phyloP scores from a whole-genome alignment of 53 echinoderm and acorn worm species.

The Echinarachnius parma region DNA sequence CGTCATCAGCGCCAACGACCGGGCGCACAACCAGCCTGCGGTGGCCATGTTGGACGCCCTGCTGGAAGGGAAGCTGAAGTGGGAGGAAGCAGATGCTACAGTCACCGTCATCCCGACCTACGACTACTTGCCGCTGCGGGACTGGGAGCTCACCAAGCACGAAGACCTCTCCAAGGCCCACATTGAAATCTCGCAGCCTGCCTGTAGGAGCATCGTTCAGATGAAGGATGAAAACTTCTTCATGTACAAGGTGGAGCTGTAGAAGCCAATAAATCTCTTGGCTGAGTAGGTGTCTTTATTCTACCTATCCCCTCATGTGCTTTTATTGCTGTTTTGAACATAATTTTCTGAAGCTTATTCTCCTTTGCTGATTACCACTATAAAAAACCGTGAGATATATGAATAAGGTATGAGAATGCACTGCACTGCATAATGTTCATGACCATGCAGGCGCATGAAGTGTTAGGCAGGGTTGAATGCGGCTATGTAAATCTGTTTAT shows the following conservation, averaged over 20 bases:
- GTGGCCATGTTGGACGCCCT: constrained; percentile 74
- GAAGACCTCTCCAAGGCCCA: constrained; percentile 76
- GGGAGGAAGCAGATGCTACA: constrained; percentile 79
- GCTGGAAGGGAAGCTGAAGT: constrained; percentile 83
- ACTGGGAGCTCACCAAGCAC: constrained; percentile 83
- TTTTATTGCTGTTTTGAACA: too few species aligned
- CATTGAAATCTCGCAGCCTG: constrained; percentile 86
- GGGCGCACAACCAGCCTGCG: constrained; percentile 73
- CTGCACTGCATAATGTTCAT: too few species aligned
- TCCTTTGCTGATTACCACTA: too few species aligned
- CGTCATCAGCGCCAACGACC: constrained; percentile 89
- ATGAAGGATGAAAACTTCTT: constrained; percentile 99
- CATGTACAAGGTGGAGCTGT: constrained; percentile 99
- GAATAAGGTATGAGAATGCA: too few species aligned
- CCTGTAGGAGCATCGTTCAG: constrained; percentile 83
- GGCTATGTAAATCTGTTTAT: too few species aligned
- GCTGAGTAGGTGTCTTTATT: too few species aligned
- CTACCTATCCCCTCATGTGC: too few species aligned
- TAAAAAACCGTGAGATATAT: too few species aligned
- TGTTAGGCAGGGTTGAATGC: too few species aligned
- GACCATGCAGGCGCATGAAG: too few species aligned
- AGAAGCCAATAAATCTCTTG: neutral
- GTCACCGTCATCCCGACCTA: constrained; percentile 92
- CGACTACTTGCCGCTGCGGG: constrained; percentile 66
- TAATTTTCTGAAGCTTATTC: too few species aligned